phyloP scores from a whole-genome alignment of 1,140 invertebrate genomes.

The fruit fly (Drosophila melanogaster) region Release_6_plus_ISO1_MT NT_033777.3:8627501-8628000 shows the following conservation, averaged over 20 bases:
- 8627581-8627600: constrained; percentile 1
- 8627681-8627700: no score
- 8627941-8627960: constrained; percentile 36
- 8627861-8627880: constrained; percentile 53
- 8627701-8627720: no score
- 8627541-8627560: constrained; percentile 8
- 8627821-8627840: constrained; percentile 62
- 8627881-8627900: constrained; percentile 32
- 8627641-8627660: not conserved
- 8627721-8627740: not conserved
- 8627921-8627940: constrained; percentile 55
- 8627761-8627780: constrained; percentile 4
- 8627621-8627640: not conserved
- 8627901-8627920: constrained; percentile 58
- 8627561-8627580: constrained; percentile 1
- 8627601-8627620: not conserved
- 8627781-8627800: constrained; percentile 36
- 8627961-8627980: constrained; percentile 66
- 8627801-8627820: constrained; percentile 35
- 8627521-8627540: constrained; percentile 10
- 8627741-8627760: not conserved
- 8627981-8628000: constrained; percentile 82
- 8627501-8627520: not conserved
- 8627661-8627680: not conserved
- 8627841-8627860: constrained; percentile 59